A percentile compares a stretch with the other conserved stretches of the same genome.
These are phyloP conservation scores for Lathamus discolor DNA, from an alignment of 2,113 vertebrate genomes.

Conservation along the genomic window DNA sequence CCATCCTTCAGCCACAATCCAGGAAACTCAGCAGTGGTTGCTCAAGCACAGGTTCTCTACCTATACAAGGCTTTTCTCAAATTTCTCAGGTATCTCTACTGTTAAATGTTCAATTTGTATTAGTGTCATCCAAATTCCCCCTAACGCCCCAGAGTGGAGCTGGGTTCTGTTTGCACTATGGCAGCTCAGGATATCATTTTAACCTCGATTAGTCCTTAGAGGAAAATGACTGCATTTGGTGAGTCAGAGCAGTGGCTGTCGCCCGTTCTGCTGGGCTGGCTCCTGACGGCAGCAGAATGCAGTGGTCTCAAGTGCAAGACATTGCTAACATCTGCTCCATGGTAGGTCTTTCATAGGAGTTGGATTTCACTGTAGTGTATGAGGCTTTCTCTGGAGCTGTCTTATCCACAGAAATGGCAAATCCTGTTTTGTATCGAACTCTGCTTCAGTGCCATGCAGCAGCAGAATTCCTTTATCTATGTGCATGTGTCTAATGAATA, in stretches of 20 bases:
- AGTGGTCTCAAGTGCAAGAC: background rate
- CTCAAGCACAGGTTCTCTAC: conserved; percentile 90
- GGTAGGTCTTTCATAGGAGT: background rate
- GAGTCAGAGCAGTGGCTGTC: no score
- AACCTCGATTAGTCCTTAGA: background rate
- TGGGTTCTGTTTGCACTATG: background rate
- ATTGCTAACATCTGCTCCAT: background rate
- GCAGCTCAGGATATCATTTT: background rate
- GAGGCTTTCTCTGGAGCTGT: background rate
- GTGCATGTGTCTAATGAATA: background rate
- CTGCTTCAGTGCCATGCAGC: background rate
- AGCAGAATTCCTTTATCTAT: background rate
- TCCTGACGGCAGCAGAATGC: background rate
- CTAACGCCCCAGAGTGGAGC: background rate
- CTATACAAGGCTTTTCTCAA: conserved; percentile 89
- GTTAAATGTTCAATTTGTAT: background rate
- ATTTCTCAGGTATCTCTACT: conserved; percentile 88
- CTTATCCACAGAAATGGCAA: background rate
- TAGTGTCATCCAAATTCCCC: background rate
- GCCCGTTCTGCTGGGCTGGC: background rate
- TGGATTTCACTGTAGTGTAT: background rate
- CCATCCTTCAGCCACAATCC: conserved; percentile 88
- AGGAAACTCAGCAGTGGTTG: conserved; percentile 93
- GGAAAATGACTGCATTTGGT: background rate
- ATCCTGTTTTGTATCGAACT: background rate